Base-by-base conservation (phyloP, 2,888 invertebrate genomes). In the Hyalella azteca region DNA sequence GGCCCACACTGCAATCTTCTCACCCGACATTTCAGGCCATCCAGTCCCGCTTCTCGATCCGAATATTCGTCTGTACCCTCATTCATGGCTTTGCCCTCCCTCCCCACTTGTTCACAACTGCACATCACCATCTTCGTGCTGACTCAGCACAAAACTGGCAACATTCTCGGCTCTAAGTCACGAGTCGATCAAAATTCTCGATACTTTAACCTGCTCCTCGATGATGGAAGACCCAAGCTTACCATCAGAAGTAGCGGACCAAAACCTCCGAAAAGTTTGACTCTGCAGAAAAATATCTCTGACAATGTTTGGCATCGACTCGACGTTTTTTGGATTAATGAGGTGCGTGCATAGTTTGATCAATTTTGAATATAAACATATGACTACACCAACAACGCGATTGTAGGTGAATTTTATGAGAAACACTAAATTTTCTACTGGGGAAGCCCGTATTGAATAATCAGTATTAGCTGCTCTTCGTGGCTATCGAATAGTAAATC, bases 51-150 rank as follows among this genome's bases (percentile, higher is more conserved):
- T 0, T 9, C 54, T 13, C 7, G 26, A 22, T 3, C 26, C 9
- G 60, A 40, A 11, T n/a, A n/a, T n/a, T 54, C 29, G 29, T 36
- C 22, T 11, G 41, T 32, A 1, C 78, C 76, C 3, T 45, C 77
- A 11, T 98, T 94, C 92, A 97, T 97, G 0, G 93, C 98, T 91
- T 97, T 96, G 89, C 92, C 93, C 0, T 91, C 96, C 0, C 92
- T 96, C 45, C 93, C 94, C 48, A 92, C 95, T 5, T 98, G 98
- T 88, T 93, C 93, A 85, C 93, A 94, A 80, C 93, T 95, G 0
- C 92, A 92, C 85, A 92, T 97, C 79, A 92, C 93, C 82, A 87
- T 98, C 80, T 94, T 95, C 85, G 91, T 98, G 86, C 91, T 93
- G 54, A 93, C 98, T n/a, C 26, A 78, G 15, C 41, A 26, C 66